Evolutionary conservation across 2,113 vertebrate species (phyloP).

Genomic region (Ancistrus triradiatus): DNA sequence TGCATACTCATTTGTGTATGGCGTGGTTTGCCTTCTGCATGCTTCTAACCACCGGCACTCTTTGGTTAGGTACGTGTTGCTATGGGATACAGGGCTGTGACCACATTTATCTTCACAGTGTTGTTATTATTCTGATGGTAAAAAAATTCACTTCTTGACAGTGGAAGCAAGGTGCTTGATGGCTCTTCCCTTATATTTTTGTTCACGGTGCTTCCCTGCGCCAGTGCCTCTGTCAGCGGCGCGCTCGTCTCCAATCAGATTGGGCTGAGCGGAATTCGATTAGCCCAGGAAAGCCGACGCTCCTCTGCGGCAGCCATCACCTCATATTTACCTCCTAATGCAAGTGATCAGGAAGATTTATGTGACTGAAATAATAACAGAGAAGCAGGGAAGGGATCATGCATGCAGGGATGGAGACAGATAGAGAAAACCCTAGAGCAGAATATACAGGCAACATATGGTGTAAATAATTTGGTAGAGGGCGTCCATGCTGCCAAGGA

Average conservation of each 20-base stretch:
- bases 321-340: conserved; percentile 61
- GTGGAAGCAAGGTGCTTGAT: background rate
- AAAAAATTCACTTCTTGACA: background rate
- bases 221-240: background rate
- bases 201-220: background rate
- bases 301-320: conserved; percentile 69
- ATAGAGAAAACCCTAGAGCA: background rate
- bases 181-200: conserved; percentile 3
- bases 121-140: no score
- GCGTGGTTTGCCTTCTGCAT: no score
- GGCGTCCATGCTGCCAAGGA: conserved; percentile 28
- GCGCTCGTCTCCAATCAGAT: conserved; percentile 49
- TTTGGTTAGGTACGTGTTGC: conserved; percentile 5
- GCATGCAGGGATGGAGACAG: background rate
- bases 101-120: conserved; percentile 3
- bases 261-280: conserved; percentile 52
- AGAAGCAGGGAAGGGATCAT: conserved; percentile 4
- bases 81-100: background rate
- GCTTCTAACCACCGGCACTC: no score
- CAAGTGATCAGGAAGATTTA: conserved; percentile 68
- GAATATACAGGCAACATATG: conserved; percentile 33
- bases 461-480: conserved; percentile 37
- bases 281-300: conserved; percentile 59
- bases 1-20: no score
- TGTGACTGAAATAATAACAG: conserved; percentile 48